These are phyloP conservation scores for Cepphus grylle DNA, from an alignment of 2,113 vertebrate species.

Conservation along the genomic window DNA sequence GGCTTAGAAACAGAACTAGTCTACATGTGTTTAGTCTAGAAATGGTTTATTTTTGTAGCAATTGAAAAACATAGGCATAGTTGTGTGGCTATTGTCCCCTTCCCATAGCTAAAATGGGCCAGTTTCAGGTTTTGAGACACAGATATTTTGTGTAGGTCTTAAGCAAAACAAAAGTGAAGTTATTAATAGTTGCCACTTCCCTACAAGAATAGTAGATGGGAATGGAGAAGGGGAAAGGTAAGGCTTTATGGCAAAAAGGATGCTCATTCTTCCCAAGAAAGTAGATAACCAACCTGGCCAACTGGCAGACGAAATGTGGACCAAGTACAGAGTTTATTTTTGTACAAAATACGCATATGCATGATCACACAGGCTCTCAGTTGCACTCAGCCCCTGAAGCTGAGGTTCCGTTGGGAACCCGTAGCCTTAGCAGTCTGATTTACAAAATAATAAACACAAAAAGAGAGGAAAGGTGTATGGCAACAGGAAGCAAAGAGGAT, in stretches of 20 bases:
- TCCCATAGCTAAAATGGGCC: conserved; percentile 42
- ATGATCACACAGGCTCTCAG: neutral
- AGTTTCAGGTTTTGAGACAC: conserved; percentile 42
- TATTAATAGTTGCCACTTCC: neutral
- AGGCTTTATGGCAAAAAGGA: neutral
- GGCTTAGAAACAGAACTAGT: conserved; percentile 1
- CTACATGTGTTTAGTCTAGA: conserved; percentile 16
- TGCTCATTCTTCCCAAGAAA: neutral
- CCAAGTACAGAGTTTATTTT: neutral
- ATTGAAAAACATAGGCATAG: conserved; percentile 35
- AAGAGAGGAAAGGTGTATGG: neutral
- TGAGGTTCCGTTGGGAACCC: neutral
- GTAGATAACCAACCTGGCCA: neutral
- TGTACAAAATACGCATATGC: neutral
- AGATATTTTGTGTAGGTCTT: neutral
- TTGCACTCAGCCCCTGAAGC: neutral
- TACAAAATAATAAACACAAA: neutral
- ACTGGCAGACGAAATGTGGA: neutral
- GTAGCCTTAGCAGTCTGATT: neutral
- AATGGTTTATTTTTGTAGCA: conserved; percentile 45
- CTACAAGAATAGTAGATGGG: neutral
- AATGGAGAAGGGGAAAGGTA: neutral
- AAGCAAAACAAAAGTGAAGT: neutral
- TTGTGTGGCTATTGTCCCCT: neutral
- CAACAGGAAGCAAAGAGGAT: neutral